Evolutionary conservation across 2,113 vertebrate species (phyloP), one percentile per base, ranked within the genome.

Genomic region (Cacatua alba): DNA sequence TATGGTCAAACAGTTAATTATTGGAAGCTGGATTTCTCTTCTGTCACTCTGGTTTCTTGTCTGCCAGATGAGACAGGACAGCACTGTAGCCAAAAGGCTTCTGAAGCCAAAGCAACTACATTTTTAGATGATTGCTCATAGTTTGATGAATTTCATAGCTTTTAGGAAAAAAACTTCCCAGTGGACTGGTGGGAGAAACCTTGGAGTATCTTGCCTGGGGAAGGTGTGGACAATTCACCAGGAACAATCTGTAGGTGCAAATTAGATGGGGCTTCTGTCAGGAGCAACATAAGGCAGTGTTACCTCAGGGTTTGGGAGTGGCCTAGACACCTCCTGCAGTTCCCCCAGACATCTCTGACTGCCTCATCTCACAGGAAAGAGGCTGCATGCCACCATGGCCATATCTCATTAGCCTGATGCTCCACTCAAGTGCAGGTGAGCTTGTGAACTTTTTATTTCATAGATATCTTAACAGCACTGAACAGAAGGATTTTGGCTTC

Each of bases 51-150:
- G 14, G 9, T 64, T 92, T 84, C 52, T 85, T 87, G 44, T 46
- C 21, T 82, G n/a, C 6, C 55, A 60, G 33, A 59, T 80, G 13
- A 75, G 37, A 91, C n/a, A 49, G 53, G 31, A 90, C 62, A 76
- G 28, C 20, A 53, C 12, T 51, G 48, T 31, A 64, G 23, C 41
- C 46, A 81, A 80, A 92, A 93, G 9, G 2, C 9, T 86, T 21
- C 41, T 81, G 52, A 87, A 92, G 26, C 17, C 9, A 10, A 63
- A 53, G 19, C 11, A 77, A 39, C 17, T 83, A 29, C 9, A n/a
- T 93, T 77, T 93, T 35, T 26, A 77, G 77, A 59, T 51, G 53
- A 70, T 81, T 90, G 48, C 31, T 81, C 48, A n/a, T 19, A 70
- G 26, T 20, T 21, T 76, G 81, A 74, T 59, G 49, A 52, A 70